Evolutionary conservation across 2,888 invertebrate genomes (phyloP).

Genomic region (Lithophane leautieri): DNA sequence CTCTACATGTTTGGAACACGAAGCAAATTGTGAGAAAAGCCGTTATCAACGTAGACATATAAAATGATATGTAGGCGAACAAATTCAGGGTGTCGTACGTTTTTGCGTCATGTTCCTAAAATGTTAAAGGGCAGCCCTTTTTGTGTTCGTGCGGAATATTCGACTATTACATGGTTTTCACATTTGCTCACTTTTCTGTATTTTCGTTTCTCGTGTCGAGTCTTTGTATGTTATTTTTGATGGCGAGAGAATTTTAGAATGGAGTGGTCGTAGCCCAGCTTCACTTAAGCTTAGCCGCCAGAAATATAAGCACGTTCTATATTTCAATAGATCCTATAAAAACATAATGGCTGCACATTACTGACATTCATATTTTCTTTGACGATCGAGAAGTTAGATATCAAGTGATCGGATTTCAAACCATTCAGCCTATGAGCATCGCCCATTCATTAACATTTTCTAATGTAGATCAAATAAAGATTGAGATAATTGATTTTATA

Average conservation of each 20-base stretch:
- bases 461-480: slow-evolving; percentile 38
- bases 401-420: slow-evolving; percentile 38
- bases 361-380: slow-evolving; percentile 51
- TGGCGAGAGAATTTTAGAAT: slow-evolving; percentile 23
- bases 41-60: background rate
- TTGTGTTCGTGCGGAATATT: slow-evolving; percentile 45
- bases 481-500: slow-evolving; percentile 19
- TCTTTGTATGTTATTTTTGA: slow-evolving; percentile 28
- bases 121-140: slow-evolving; percentile 44
- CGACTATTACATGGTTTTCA: slow-evolving; percentile 56
- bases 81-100: background rate
- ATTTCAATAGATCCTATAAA: slow-evolving; percentile 28
- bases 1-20: background rate
- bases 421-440: slow-evolving; percentile 15
- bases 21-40: slow-evolving; percentile 4
- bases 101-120: slow-evolving; percentile 34
- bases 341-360: slow-evolving; percentile 36
- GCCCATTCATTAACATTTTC: slow-evolving; percentile 24
- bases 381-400: slow-evolving; percentile 16
- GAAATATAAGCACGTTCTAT: slow-evolving; percentile 36
- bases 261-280: slow-evolving; percentile 4
- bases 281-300: slow-evolving; percentile 44
- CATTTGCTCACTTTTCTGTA: slow-evolving; percentile 49
- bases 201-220: slow-evolving; percentile 25
- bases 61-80: slow-evolving; percentile 16